Evolutionary conservation across 2,888 invertebrate genomes (phyloP).

Genomic region (Aricia artaxerxes): DNA sequence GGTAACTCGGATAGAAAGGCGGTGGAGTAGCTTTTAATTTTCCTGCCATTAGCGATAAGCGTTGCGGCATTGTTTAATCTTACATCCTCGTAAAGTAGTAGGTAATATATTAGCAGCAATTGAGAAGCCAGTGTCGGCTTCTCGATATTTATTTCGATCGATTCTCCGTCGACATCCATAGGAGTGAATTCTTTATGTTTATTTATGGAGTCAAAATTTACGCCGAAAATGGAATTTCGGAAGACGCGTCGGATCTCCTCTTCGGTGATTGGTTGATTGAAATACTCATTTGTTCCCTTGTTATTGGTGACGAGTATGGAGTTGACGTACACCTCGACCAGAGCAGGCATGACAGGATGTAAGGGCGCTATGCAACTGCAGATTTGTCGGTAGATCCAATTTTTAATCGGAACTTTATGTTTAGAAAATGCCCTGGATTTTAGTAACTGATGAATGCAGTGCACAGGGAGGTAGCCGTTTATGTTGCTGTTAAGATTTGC

Average conservation of each 20-base stretch:
- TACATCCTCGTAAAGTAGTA: constrained; percentile 95
- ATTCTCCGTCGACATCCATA: constrained; percentile 79
- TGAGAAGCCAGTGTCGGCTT: constrained; percentile 91
- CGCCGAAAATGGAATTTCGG: constrained; percentile 87
- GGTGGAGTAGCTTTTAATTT: constrained; percentile 91
- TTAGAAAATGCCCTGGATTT: constrained; percentile 97
- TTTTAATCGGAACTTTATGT: constrained; percentile 97
- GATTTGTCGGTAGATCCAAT: constrained; percentile 97
- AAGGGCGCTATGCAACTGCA: constrained; percentile 93
- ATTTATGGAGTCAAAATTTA: constrained; percentile 84
- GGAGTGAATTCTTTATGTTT: constrained; percentile 64
- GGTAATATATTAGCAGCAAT: constrained; percentile 93
- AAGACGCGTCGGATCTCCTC: constrained; percentile 93
- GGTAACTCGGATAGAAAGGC: constrained; percentile 95
- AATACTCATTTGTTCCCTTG: constrained; percentile 86
- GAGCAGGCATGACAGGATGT: constrained; percentile 94
- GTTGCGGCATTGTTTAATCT: constrained; percentile 86
- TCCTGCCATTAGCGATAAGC: constrained; percentile 84
- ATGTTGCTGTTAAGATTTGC: constrained; percentile 92
- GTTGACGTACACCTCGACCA: constrained; percentile 97
- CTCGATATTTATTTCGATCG: constrained; percentile 78
- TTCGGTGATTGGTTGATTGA: constrained; percentile 95
- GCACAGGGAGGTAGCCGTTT: constrained; percentile 95
- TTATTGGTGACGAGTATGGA: constrained; percentile 89
- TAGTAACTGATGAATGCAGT: constrained; percentile 96